Evolutionary conservation across 2,113 vertebrate species (phyloP), one percentile per base, ranked within the genome.

Genomic region (Psettodes erumei): DNA sequence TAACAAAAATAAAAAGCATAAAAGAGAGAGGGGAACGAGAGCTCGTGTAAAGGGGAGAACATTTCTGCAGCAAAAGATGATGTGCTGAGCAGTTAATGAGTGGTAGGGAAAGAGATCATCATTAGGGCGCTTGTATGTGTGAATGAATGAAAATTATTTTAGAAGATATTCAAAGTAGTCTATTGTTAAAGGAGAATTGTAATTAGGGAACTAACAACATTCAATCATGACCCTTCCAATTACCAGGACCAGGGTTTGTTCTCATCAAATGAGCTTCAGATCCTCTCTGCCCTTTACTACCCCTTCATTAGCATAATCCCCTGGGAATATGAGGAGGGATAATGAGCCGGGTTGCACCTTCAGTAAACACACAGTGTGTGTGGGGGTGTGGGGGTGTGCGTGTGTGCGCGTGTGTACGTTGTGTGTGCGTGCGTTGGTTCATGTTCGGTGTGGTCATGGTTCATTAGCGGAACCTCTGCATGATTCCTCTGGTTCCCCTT

Each of bases 281-380:
- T 86, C 89, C 72, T 82, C 68, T 74, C 79, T 91, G 88, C 84
- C 88, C 90, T 92, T 92, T 92, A 75, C 80, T 75, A 28, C 86
- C 85, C 50, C 62, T 56, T 90, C 84, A 92, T 93, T 92, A 90
- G 74, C 88, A 92, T 90, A 91, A 89, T 91, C 88, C 82, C 74
- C 83, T 58, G 83, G 84, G 92, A 90, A 88, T 77, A 75, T 25
- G 3, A 11, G 66, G 71, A n/a, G 35, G 70, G 64, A 89, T 91
- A 91, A 91, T 88, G 90, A 91, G 89, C 53, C 54, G n/a, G 78
- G 79, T 75, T 62, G 79, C 70, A 88, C 88, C 83, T 88, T 83
- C 66, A 64, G 73, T 89, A 89, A 91, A 90, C 54, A 67, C 40
- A 56, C 21, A 10, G 42, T 21, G 66, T 70, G 77, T 75, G 76